Percentiles rank a stretch among this genome's conserved stretches.
phyloP scores from a whole-genome alignment of 2,888 invertebrate genomes.

The Sminthurides aquaticus region DNA sequence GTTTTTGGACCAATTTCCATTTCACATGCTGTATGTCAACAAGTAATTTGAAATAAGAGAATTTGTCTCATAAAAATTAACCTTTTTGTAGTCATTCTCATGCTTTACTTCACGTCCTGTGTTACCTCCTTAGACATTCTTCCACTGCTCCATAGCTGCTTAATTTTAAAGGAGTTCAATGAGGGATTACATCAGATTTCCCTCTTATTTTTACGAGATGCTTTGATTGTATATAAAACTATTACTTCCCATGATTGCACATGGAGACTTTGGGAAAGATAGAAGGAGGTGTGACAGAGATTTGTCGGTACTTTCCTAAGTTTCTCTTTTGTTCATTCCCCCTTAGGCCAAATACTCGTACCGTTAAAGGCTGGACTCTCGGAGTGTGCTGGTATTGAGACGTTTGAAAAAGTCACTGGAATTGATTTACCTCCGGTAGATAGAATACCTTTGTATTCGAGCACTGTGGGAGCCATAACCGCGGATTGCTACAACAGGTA shows the following conservation, averaged over 20 bases:
- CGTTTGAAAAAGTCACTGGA: constrained; percentile 43
- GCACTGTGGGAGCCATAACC: constrained; percentile 40
- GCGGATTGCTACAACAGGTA: constrained; percentile 43
- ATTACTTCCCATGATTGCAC: too few species aligned
- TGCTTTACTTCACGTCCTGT: too few species aligned
- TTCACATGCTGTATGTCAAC: constrained; percentile 13
- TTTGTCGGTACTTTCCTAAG: background rate
- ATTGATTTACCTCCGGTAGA: constrained; percentile 37
- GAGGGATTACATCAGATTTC: too few species aligned
- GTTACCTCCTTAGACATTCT: too few species aligned
- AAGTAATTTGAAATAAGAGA: too few species aligned
- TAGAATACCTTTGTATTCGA: constrained; percentile 41
- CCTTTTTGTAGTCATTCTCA: too few species aligned
- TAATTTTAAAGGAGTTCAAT: too few species aligned
- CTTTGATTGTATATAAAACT: too few species aligned
- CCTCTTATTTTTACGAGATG: too few species aligned
- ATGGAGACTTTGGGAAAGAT: too few species aligned
- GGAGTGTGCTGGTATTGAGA: constrained; percentile 42
- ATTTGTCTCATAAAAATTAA: too few species aligned
- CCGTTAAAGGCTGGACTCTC: constrained; percentile 34
- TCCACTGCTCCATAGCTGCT: too few species aligned
- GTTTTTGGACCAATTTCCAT: constrained; percentile 32
- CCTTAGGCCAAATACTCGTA: constrained; percentile 40
- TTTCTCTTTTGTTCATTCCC: background rate
- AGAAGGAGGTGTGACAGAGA: background rate